These are phyloP conservation scores for Passer montanus DNA, from an alignment of 2,113 vertebrate species.

Conservation along the genomic window DNA sequence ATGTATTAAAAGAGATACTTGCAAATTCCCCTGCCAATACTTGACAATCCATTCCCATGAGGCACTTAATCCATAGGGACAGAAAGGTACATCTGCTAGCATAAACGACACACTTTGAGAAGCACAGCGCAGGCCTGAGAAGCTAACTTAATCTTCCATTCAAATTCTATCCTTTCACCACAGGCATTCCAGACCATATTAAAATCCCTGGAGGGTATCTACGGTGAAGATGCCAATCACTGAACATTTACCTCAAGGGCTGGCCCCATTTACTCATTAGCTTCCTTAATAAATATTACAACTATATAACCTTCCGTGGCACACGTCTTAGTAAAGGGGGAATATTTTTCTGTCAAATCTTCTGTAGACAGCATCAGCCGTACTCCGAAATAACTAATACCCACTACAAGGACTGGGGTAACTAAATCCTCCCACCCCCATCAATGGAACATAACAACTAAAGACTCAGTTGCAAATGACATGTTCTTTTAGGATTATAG, in stretches of 20 bases:
- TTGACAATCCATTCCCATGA: neutral
- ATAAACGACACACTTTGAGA: neutral
- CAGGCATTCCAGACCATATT: neutral
- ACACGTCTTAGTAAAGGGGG: neutral
- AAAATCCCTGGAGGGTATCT: neutral
- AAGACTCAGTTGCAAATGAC: neutral
- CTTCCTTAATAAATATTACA: neutral
- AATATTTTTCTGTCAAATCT: neutral
- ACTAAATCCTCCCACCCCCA: neutral
- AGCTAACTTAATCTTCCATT: neutral
- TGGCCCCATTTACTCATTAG: neutral
- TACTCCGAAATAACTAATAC: neutral
- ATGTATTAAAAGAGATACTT: neutral
- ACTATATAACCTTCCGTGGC: neutral
- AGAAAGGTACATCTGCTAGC: neutral
- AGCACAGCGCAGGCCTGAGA: neutral
- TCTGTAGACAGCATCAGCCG: fast-evolving
- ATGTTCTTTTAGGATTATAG: neutral
- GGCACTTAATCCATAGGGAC: neutral
- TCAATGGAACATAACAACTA: neutral
- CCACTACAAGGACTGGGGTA: neutral
- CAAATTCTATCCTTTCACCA: neutral
- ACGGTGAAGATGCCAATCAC: neutral
- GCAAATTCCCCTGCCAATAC: neutral
- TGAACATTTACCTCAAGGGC: neutral